These are phyloP conservation scores for Abrostola triplasia DNA, from an alignment of 2,888 invertebrate genomes.

Conservation along the genomic window DNA sequence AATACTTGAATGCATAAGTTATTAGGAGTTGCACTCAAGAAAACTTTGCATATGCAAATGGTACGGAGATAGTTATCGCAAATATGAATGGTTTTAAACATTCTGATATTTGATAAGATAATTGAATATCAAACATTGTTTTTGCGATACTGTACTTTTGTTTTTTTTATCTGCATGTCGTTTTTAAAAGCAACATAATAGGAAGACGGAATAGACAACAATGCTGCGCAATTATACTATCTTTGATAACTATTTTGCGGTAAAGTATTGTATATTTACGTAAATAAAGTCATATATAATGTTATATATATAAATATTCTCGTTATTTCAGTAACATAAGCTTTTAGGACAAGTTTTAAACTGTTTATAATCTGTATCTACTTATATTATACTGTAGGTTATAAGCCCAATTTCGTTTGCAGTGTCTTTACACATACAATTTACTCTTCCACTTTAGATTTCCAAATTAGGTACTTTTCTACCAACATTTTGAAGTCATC, in stretches of 20 bases:
- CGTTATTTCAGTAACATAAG: neutral
- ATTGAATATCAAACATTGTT: slow-evolving; percentile 19
- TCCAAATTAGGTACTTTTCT: too few species aligned
- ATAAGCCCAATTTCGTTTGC: too few species aligned
- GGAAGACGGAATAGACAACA: neutral
- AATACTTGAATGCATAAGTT: slow-evolving; percentile 1
- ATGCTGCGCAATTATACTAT: slow-evolving; percentile 27
- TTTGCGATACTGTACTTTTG: slow-evolving; percentile 7
- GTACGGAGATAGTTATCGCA: slow-evolving; percentile 10
- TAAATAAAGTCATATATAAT: too few species aligned
- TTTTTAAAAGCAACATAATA: slow-evolving; percentile 12
- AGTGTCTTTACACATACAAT: too few species aligned
- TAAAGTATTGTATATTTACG: slow-evolving; percentile 5
- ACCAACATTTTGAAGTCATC: too few species aligned
- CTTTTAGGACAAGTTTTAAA: too few species aligned
- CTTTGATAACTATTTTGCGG: slow-evolving; percentile 32
- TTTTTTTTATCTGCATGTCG: slow-evolving; percentile 13
- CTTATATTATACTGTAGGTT: too few species aligned
- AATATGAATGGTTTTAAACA: slow-evolving; percentile 8
- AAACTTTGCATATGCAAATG: slow-evolving; percentile 4
- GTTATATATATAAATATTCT: too few species aligned
- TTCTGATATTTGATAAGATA: slow-evolving; percentile 33
- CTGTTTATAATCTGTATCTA: too few species aligned
- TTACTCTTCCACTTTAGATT: too few species aligned
- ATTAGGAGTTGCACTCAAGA: slow-evolving; percentile 5